phyloP scores from a whole-genome alignment of 2,113 vertebrate genomes.

The Solea solea region DNA sequence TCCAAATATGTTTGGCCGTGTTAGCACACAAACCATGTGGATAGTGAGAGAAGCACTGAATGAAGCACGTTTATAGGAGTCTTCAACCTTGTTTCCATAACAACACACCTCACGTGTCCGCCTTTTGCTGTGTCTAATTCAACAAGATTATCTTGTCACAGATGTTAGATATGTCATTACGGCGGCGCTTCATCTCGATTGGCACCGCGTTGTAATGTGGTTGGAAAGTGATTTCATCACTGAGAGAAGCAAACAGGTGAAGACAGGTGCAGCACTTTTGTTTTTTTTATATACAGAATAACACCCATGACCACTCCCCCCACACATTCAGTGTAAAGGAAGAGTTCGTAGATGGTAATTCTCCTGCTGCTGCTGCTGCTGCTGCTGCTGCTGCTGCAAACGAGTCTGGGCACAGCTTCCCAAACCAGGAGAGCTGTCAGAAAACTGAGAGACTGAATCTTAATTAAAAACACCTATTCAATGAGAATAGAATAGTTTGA shows the following conservation, averaged over 20 bases:
- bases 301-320: no score
- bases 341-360: not conserved
- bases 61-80: not conserved
- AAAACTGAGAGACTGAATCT: no score
- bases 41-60: slow-evolving; percentile 4
- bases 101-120: slow-evolving; percentile 33
- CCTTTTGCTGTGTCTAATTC: slow-evolving; percentile 27
- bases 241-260: not conserved
- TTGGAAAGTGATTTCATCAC: not conserved
- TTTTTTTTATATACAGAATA: no score
- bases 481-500: no score
- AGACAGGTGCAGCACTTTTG: not conserved
- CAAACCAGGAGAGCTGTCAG: no score
- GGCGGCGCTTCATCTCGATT: not conserved
- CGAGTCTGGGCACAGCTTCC: slow-evolving; percentile 1
- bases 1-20: slow-evolving; percentile 4
- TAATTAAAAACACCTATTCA: no score
- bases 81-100: slow-evolving; percentile 49
- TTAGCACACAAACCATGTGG: not conserved
- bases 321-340: no score
- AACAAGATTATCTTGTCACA: not conserved
- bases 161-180: slow-evolving; percentile 7
- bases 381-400: slow-evolving; percentile 4
- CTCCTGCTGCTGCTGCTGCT: not conserved
- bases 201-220: not conserved